Percentiles rank a stretch among this genome's conserved stretches.
phyloP scores from a whole-genome alignment of 2,888 invertebrate genomes.

The Harpalus rubripes region DNA sequence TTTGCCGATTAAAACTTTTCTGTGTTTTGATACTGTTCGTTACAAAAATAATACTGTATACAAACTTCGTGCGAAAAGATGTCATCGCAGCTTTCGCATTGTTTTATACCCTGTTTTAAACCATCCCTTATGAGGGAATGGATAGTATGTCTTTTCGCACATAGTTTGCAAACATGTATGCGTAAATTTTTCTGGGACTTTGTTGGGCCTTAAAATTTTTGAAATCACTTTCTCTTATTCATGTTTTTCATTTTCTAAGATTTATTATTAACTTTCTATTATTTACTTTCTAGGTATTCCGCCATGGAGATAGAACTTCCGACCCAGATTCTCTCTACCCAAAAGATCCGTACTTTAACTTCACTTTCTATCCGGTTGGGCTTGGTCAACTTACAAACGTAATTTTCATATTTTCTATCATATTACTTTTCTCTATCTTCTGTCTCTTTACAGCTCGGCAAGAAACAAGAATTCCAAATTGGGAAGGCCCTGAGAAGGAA shows the following conservation, averaged over 20 bases:
- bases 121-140: too few species aligned
- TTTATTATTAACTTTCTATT: background rate
- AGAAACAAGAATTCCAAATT: conserved; percentile 81
- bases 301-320: conserved; percentile 76
- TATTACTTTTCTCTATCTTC: background rate
- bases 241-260: background rate
- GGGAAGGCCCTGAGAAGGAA: conserved; percentile 82
- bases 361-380: conserved; percentile 79
- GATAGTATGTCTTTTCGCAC: too few species aligned
- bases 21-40: too few species aligned
- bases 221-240: too few species aligned
- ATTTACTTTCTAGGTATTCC: conserved; percentile 76
- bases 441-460: conserved; percentile 76
- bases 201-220: too few species aligned
- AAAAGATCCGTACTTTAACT: conserved; percentile 77
- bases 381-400: conserved; percentile 80
- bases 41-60: too few species aligned
- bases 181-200: too few species aligned
- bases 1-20: too few species aligned
- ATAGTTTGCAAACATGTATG: too few species aligned
- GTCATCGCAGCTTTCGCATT: too few species aligned
- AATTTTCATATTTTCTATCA: conserved; percentile 64
- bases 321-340: conserved; percentile 71
- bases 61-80: too few species aligned
- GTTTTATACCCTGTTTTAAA: too few species aligned